Base-by-base conservation (phyloP, 2,797 vertebrate species). In the Poecilia gillii region DNA sequence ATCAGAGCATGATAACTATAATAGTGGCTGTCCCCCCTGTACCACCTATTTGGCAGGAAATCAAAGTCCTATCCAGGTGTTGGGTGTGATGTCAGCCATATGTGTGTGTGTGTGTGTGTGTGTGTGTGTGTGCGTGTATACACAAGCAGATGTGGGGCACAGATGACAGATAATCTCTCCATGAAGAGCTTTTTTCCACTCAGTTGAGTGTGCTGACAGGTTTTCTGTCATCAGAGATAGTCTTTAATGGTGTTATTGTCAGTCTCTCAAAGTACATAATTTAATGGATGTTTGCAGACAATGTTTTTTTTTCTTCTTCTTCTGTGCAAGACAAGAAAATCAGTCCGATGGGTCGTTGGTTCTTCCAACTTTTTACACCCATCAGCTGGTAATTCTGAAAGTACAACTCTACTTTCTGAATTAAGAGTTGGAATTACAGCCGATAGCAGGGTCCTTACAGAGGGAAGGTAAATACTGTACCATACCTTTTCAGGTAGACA, bases 51-150 rank as follows among this genome's bases (percentile, higher is more conserved):
- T 94, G 94, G 94, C 92, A 89, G 84, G 79, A 91, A 94, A 93
- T 94, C 92, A 93, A 94, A 93, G 92, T 87, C 88, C 59, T n/a
- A 85, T 93, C 91, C 92, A 95, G 93, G 94, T 94, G 92, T 92
- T 87, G 75, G 25, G 78, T 74, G 81, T 92, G 91, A 93, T 92
- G 93, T 94, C 93, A 93, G 89, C 90, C 92, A 93, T 92, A 92
- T 93, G 92, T 77, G 88, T 91, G 89, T 4, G 51, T 53, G 80
- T 93, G 91, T 79, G 88, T 90, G 88, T 92, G 91, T 53, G 80
- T 93, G 91, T 80, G 49, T 45, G 80, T 93, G 91, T 81, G 88
- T 91, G 88, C 12, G 53, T n/a, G 78, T 85, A 85, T 76, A 87
- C 85, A 87, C 89, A 93, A 88, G 92, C 92, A 95, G 93, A 92